Evolutionary conservation across 2,113 vertebrate genomes (phyloP), one percentile per base, ranked within the genome.

Genomic region (Arvicanthis niloticus): DNA sequence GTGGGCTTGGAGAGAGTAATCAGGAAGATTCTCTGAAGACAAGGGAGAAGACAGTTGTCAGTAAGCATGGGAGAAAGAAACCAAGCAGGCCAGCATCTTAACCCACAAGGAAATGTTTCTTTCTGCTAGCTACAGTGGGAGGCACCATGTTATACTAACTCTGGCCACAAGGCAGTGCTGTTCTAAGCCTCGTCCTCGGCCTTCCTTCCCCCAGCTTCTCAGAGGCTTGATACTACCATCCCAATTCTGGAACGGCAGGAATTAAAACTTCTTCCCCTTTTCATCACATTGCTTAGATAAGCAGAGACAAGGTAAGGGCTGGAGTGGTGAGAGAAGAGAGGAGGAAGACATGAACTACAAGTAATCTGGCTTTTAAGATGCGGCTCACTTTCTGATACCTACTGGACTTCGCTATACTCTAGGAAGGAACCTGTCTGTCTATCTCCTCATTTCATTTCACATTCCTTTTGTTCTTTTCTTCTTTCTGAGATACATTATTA

Each of bases 321-420:
- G 48, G 34, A 21, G 53, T n/a, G 72, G 34, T 67, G 53, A 94
- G 76, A 58, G 78, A 84, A 95, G 34, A 91, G 53, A 12, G 31
- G 13, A 48, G 70, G 42, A 58, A 93, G 31, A 70, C 87, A 88
- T 10, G 70, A 0, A 0, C 45, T 94, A 90, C 34, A 84, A 48
- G 21, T 40, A 92, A 88, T 60, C 58, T 95, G 65, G 37, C 62
- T 94, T 96, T 88, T 37, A 93, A 91, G 40, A 86, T 42, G 67
- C 1, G 56, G 78, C 75, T 93, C n/a, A 45, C 45, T 88, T 70
- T 88, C 65, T n/a, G 5, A 34, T 8, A 9, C 73, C 11, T 8
- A 9, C 73, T 8, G 62, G 75, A 31, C 48, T 93, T 76, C 88
- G 65, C 29, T 85, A 3, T 65, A 67, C 78, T 67, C 82, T 40